A percentile compares a stretch with the other conserved stretches of the same genome.
Evolutionary conservation across 2,888 invertebrate species (phyloP).

Genomic region (Tachina fera): DNA sequence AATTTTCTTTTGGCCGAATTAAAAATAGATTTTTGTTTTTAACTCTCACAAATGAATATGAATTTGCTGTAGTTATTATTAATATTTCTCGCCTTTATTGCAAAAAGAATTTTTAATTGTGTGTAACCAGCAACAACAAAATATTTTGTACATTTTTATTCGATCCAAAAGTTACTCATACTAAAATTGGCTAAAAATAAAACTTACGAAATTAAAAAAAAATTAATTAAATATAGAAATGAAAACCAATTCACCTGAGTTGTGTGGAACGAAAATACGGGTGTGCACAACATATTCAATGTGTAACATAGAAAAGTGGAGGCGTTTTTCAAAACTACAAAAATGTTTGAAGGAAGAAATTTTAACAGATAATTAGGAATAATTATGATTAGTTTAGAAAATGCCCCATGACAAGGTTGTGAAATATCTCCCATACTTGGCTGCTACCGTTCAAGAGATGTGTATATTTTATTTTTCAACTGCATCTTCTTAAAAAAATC

Average conservation of each 20-base stretch:
- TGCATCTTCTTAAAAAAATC: no score
- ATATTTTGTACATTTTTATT: constrained; percentile 38
- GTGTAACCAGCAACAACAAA: background rate
- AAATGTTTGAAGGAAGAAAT: no score
- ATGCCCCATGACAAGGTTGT: no score
- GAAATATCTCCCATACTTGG: no score
- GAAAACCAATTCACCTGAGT: constrained; percentile 59
- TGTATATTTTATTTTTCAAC: no score
- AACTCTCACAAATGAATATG: background rate
- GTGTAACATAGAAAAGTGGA: background rate
- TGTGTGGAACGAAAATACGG: constrained; percentile 3
- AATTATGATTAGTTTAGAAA: no score
- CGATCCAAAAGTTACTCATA: constrained; percentile 57
- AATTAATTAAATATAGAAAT: constrained; percentile 26
- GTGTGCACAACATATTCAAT: background rate
- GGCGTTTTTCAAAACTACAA: background rate
- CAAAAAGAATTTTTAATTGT: background rate
- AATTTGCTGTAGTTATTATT: constrained; percentile 54
- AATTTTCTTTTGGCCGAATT: constrained; percentile 31
- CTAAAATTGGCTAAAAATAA: constrained; percentile 63
- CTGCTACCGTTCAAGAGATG: no score
- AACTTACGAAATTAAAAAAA: constrained; percentile 40
- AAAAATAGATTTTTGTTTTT: constrained; percentile 24
- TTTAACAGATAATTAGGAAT: no score
- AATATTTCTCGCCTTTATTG: constrained; percentile 41